Percentiles rank a stretch among this genome's conserved stretches.
Conservation (phyloP, 2,888 invertebrate genomes). For the Danaus chrysippus region DNA sequence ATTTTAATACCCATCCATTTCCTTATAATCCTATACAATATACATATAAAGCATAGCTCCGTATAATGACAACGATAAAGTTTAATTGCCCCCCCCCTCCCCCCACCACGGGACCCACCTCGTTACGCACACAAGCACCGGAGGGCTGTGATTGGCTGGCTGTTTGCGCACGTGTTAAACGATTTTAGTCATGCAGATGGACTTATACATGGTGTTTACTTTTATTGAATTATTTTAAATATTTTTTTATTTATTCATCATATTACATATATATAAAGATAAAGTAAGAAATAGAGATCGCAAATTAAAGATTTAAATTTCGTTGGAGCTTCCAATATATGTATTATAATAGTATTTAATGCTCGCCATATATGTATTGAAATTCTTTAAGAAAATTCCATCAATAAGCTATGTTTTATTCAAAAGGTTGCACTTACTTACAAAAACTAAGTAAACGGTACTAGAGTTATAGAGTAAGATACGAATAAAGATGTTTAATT, state of each 20-base stretch:
- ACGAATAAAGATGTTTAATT: too few species aligned
- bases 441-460: too few species aligned
- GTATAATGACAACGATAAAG: constrained; percentile 46
- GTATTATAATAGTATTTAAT: too few species aligned
- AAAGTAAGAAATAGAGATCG: too few species aligned
- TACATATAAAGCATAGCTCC: constrained; percentile 12
- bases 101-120: constrained; percentile 42
- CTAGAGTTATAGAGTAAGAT: too few species aligned
- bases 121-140: constrained; percentile 42
- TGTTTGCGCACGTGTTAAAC: constrained; percentile 41
- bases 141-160: constrained; percentile 41
- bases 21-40: not conserved
- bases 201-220: constrained; percentile 43
- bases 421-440: too few species aligned
- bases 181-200: constrained; percentile 43
- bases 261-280: too few species aligned
- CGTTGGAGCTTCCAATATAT: too few species aligned
- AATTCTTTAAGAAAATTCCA: too few species aligned
- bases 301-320: too few species aligned
- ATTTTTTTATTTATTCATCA: not conserved
- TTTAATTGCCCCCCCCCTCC: constrained; percentile 42
- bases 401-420: too few species aligned
- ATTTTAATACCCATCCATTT: constrained; percentile 10
- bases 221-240: constrained; percentile 1
- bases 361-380: too few species aligned